phyloP scores from a whole-genome alignment of 92 coral and sea anemone species.

The Galaxea fascicularis region DNA sequence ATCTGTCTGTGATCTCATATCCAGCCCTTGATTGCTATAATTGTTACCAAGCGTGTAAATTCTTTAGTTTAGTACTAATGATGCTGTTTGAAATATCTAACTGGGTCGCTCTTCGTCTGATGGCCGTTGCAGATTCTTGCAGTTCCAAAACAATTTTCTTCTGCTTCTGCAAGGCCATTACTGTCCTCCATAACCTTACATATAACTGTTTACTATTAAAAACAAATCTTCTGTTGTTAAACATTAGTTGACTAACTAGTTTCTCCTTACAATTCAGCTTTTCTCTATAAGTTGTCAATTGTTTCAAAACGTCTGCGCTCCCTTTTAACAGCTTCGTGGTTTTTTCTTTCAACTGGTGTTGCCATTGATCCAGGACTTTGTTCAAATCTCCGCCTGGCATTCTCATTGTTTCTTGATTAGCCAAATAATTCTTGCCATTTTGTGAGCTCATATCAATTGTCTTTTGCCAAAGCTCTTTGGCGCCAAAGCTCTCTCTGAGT shows the following conservation, averaged over 20 bases:
- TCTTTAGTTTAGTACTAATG: conserved; percentile 4
- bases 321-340: conserved; percentile 29
- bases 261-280: conserved; percentile 18
- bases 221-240: background rate
- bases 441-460: conserved; percentile 49
- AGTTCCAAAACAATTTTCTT: conserved; percentile 11
- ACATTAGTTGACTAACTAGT: background rate
- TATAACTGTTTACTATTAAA: background rate
- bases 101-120: conserved; percentile 19
- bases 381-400: conserved; percentile 38
- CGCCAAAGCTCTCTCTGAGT: conserved; percentile 56
- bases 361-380: conserved; percentile 50
- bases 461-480: conserved; percentile 43
- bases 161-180: background rate
- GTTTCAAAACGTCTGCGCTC: conserved; percentile 9
- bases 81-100: conserved; percentile 22
- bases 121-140: background rate
- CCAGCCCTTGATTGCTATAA: no score
- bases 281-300: conserved; percentile 4
- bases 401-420: conserved; percentile 56
- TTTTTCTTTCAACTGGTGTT: conserved; percentile 51
- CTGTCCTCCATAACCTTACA: background rate
- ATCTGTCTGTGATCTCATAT: no score
- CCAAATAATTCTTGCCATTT: conserved; percentile 30
- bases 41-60: background rate